phyloP scores from a whole-genome alignment of 1,140 invertebrate species.

The Atta colombica region DNA sequence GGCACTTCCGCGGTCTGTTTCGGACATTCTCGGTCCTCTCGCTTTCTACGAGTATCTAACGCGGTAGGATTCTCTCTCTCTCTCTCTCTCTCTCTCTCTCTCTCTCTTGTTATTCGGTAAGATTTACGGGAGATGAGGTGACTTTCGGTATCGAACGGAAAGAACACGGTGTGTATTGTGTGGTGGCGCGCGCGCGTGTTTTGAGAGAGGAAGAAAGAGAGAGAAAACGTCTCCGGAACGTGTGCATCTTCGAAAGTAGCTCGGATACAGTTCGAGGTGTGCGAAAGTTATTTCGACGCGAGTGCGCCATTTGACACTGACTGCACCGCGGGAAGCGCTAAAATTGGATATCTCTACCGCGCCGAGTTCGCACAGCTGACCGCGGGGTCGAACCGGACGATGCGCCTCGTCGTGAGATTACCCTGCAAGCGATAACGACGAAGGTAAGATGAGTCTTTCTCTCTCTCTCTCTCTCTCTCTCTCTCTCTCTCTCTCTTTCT shows the following conservation, averaged over 20 bases:
- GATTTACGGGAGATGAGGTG: not conserved
- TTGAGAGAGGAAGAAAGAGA: not conserved
- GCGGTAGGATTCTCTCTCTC: no score
- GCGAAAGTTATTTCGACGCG: constrained; percentile 35
- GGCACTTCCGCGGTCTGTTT: constrained; percentile 57
- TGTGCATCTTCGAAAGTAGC: not conserved
- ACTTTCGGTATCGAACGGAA: constrained; percentile 26
- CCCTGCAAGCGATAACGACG: constrained; percentile 67
- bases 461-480: no score
- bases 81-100: no score
- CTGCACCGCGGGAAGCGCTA: constrained; percentile 56
- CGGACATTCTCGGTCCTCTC: not conserved
- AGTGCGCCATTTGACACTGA: constrained; percentile 48
- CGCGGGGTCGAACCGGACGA: constrained; percentile 57
- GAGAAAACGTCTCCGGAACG: not conserved
- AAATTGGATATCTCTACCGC: constrained; percentile 68
- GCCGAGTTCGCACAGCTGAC: constrained; percentile 64
- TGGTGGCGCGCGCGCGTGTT: not conserved
- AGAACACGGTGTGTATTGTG: not conserved
- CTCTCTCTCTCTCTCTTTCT: no score
- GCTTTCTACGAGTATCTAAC: not conserved
- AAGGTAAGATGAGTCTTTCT: constrained; percentile 32
- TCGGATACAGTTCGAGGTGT: not conserved
- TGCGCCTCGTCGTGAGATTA: constrained; percentile 64
- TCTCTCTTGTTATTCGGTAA: not conserved